Evolutionary conservation across 2,113 vertebrate species (phyloP), one percentile per base, ranked within the genome.

Genomic region (Pluvialis apricaria): DNA sequence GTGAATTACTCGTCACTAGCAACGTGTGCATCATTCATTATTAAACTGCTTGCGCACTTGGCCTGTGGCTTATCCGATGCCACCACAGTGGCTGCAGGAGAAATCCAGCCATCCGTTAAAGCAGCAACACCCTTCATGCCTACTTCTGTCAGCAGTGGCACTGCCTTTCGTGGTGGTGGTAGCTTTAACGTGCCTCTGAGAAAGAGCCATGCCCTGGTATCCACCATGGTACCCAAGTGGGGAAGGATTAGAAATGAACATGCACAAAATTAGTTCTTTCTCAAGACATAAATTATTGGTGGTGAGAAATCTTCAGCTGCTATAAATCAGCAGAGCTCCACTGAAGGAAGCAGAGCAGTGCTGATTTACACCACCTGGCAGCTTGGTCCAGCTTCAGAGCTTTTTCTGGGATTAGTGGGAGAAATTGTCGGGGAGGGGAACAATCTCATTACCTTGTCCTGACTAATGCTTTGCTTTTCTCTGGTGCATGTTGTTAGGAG

Each of bases 381-480:
- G 42, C 72, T 47, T 18, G 0, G 58, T 1, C 64, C 26, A 7
- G 75, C 2, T 0, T 1, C 6, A 42, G 70, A 80, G 78, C 64
- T 92, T 57, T 73, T 71, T 38, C 78, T 90, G 82, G 90, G 79
- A 94, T 93, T 77, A 90, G 78, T 15, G 45, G 87, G 45, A 85
- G 62, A 87, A 92, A 70, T 73, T 54, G 58, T 0, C 54, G 71
- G 62, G 70, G 73, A 94, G 70, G 78, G 54, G 70, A 88, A 83
- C 36, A 70, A 54, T 11, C 75, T 82, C 79, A 69, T 92, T 52
- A 45, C 75, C 54, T 84, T 62, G 90, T 64, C 78, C 87, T 54
- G 45, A n/a, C 15, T 54, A 73, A 89, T 86, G 76, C 86, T 85
- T 45, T 26, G 55, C 92, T 91, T 90, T 75, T 81, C 80, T 88